Evolutionary conservation across 2,888 invertebrate genomes (phyloP), one percentile per base, ranked within the genome.

Genomic region (Acronicta leporina): DNA sequence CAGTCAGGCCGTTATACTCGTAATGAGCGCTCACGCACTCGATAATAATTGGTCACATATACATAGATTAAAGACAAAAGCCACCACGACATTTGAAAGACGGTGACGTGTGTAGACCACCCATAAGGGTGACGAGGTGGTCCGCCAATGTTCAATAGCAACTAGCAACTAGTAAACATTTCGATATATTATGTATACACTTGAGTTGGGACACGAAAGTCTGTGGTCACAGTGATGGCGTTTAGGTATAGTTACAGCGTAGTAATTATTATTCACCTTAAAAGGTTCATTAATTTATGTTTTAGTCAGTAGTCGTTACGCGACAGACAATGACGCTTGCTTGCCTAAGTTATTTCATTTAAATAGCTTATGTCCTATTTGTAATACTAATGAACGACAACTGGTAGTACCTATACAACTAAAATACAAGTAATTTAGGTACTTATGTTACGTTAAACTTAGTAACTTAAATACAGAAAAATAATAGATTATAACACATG

Each of bases 51-150:
- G 5, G 41, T 25, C 14, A 41, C 35, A 25, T 8, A 35, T 27
- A n/a, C n/a, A n/a, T n/a, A n/a, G n/a, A n/a, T n/a, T n/a, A 41
- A 46, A 54, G 30, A 72, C 47, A 54, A 54, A 57, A 62, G 68
- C 14, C 30, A 14, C 10, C 11, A 14, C n/a, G 50, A 57, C 15
- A 25, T 35, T 51, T 47, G 55, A 56, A 64, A 56, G 73, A 47
- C 38, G 54, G 35, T 15, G 7, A 53, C 41, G 35, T 52, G 48
- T 33, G 53, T 14, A 40, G 69, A 58, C 63, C 73, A 70, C 63
- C 58, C 52, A 68, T 42, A 14, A 13, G 47, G 56, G 46, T 35
- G 45, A 70, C 43, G 38, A 63, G 20, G 49, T 59, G 49, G 27
- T 42, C 27, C 46, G 49, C 68, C 57, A 70, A 73, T 47, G 43